Base-by-base conservation (phyloP, 2,888 invertebrate genomes). In the Crioceris asparagi region DNA sequence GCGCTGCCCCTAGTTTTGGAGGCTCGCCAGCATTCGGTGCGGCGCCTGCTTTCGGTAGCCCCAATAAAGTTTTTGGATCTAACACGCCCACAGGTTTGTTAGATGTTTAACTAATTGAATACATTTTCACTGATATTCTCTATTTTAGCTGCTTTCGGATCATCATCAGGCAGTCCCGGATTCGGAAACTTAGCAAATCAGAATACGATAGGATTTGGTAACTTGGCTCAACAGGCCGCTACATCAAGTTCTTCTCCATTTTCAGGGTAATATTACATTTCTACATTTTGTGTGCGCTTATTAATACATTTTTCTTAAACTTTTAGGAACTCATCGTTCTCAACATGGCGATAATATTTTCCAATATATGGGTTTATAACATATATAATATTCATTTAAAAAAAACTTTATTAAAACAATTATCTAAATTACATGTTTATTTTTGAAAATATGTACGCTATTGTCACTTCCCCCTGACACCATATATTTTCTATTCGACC, bases 391-490 rank as follows among this genome's bases (percentile, higher is more conserved):
- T 4, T 3, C 15, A 12, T 29, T 21, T 7, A 21, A 21, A 21
- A 21, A 10, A 6, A 21, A 21, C 6, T 21, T 21, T 21, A 21
- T 10, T 21, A 7, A 7, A 21, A 21, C 10, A 21, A 21, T 21
- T 21, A 7, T 27, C 7, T 25, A n/a, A 45, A 45, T 40, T 38
- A 49, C 34, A 38, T 56, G 50, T 42, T 52, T 59, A 54, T 64
- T 64, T 47, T 82, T 86, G 60, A 83, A 92, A 61, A 91, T 79
- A 64, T 94, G 81, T 35, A 98, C 74, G 29, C 87, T 83, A 64
- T 92, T 92, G 65, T 98, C 98, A 21, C 86, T 79, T 8, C 91
- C 86, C 19, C 96, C 97, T 40, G 93, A 94, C 41, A 93, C 73
- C 45, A 98, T 77, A 35, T 82, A 74, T 35, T 82, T 71, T 0